Percentiles rank a stretch among this genome's conserved stretches.
Evolutionary conservation across 2,888 invertebrate genomes (phyloP).

Genomic region (Autographa gamma): DNA sequence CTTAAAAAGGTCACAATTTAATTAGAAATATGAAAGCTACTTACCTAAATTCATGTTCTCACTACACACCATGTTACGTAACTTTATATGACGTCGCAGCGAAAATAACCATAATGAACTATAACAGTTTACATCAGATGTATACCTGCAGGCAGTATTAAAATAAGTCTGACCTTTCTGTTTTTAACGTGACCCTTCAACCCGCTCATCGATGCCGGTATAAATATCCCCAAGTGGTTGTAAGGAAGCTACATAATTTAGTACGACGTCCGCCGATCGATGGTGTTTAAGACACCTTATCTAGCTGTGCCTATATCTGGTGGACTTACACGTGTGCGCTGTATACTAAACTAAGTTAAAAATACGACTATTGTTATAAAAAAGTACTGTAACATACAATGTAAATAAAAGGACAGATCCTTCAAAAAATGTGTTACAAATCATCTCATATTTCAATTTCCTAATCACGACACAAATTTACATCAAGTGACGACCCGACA

Average conservation of each 20-base stretch:
- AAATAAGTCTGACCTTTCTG: constrained; percentile 69
- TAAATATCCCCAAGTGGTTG: constrained; percentile 74
- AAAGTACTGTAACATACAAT: not conserved
- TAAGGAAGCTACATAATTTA: constrained; percentile 80
- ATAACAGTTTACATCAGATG: constrained; percentile 29
- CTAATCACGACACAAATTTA: constrained; percentile 31
- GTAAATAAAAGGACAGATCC: constrained; percentile 16
- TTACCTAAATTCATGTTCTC: constrained; percentile 24
- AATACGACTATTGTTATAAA: not conserved
- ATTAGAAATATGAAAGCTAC: constrained; percentile 26
- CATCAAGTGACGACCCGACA: constrained; percentile 26
- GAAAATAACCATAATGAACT: constrained; percentile 23
- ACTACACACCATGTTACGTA: constrained; percentile 30
- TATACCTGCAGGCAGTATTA: constrained; percentile 49
- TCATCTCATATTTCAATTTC: constrained; percentile 47
- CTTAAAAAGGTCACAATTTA: constrained; percentile 26
- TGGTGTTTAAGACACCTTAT: constrained; percentile 63
- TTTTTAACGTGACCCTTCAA: constrained; percentile 71
- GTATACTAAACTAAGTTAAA: not conserved
- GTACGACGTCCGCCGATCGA: constrained; percentile 74
- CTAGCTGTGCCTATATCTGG: constrained; percentile 30
- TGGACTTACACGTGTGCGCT: constrained; percentile 12
- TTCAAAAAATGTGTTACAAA: constrained; percentile 10
- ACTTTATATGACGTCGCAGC: constrained; percentile 21
- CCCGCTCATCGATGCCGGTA: constrained; percentile 67